Base-by-base conservation (phyloP, 2,888 invertebrate genomes). In the Orgyia antiqua region DNA sequence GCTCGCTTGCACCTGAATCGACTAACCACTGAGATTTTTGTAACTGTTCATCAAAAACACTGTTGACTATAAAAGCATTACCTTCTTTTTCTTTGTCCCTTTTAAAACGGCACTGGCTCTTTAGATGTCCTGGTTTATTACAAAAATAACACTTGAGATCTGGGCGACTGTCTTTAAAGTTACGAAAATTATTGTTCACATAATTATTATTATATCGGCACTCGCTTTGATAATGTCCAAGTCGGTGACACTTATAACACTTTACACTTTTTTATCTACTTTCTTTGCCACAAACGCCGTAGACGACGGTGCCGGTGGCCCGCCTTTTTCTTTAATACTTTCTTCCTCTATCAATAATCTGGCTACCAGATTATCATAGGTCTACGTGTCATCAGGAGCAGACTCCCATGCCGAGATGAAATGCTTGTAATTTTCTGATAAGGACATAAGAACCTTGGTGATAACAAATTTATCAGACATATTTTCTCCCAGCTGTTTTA, bases 81-180 rank as follows among this genome's bases (percentile, higher is more conserved):
- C 21, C 6, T 52, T 36, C 3, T 2, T 24, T 27, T 10, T 24
- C 13, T 9, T 29, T 24, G 13, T 10, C 11, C 4, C 28, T 33
- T 11, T 3, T 17, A 50, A 48, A 3, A 42, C 38, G 8, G 41
- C 48, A 29, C 31, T 38, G 13, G 9, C 23, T 23, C 9, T 23
- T 23, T 10, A 10, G 2, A 24, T 24, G 24, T 24, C 24, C 21
- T 10, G 21, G 10, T 21, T 21, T 21, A 10, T 21, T 21, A 24
- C 24, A 24, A 24, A 5, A 13, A 13, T 9, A 24, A 7, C 24
- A 24, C 13, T 24, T 24, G 6, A 15, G 13, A 3, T 13, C 13
- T 11, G 15, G 15, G 6, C 15, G 15, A 15, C 15, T 15, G 6
- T 15, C 15, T 15, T 15, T 15, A 15, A 6, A 15, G 15, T 15